These are phyloP conservation scores for Drosophila santomea DNA, from an alignment of 1,140 invertebrate genomes.

Conservation along the genomic window DNA sequence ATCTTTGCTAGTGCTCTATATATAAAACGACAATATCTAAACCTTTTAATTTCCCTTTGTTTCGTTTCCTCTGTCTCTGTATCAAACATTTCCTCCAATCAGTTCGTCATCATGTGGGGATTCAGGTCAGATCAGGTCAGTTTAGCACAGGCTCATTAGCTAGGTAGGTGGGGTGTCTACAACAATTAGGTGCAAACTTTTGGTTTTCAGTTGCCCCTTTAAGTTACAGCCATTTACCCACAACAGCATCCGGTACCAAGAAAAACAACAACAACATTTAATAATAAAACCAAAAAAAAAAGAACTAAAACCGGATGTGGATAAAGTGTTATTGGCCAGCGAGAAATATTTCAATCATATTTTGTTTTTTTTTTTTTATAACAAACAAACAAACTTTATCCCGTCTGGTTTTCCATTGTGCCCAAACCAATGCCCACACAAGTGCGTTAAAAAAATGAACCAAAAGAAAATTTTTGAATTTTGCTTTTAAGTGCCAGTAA, in stretches of 20 bases:
- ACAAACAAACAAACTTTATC: constrained; percentile 18
- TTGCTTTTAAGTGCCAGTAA: constrained; percentile 74
- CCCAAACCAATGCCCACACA: constrained; percentile 53
- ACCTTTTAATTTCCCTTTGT: constrained; percentile 37
- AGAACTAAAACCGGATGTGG: not conserved
- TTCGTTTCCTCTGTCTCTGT: constrained; percentile 34
- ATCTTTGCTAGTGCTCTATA: constrained; percentile 37
- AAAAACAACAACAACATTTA: constrained; percentile 28
- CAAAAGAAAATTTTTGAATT: constrained; percentile 71
- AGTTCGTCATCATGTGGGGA: constrained; percentile 61
- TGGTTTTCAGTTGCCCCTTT: constrained; percentile 59
- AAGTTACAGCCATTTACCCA: constrained; percentile 65
- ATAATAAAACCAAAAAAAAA: constrained; percentile 23
- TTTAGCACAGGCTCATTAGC: constrained; percentile 28
- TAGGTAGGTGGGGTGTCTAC: constrained; percentile 25
- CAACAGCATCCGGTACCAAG: constrained; percentile 51
- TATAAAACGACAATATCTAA: constrained; percentile 33
- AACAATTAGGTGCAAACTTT: constrained; percentile 21
- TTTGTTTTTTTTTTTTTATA: not conserved
- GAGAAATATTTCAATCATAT: constrained; percentile 19
- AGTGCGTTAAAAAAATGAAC: constrained; percentile 76
- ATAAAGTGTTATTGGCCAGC: constrained; percentile 56
- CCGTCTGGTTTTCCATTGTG: constrained; percentile 29
- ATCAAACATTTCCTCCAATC: constrained; percentile 56
- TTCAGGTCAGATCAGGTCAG: constrained; percentile 43